phyloP scores from a whole-genome alignment of 2,113 vertebrate genomes.

The Isichthys henryi region DNA sequence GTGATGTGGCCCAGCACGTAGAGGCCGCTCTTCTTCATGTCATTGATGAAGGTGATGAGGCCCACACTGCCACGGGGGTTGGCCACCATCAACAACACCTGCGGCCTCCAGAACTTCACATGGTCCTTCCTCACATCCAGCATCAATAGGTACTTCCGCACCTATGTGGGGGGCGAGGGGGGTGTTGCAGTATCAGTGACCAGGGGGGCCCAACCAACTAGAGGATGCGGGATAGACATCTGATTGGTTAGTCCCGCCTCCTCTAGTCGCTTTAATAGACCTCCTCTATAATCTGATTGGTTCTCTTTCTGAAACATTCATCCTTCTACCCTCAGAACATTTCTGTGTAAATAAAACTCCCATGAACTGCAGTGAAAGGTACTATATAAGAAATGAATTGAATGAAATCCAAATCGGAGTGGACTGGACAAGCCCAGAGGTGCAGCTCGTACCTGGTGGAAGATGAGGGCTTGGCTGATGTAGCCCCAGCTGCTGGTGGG shows the following conservation, averaged over 20 bases:
- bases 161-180: slow-evolving; percentile 53
- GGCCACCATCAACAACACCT: slow-evolving; percentile 89
- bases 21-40: slow-evolving; percentile 94
- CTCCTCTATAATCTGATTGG: too few species aligned
- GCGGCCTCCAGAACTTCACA: slow-evolving; percentile 94
- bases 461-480: slow-evolving; percentile 87
- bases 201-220: too few species aligned
- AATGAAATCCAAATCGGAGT: not conserved
- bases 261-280: too few species aligned
- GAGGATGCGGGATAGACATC: too few species aligned
- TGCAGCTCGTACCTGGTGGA: slow-evolving; percentile 70
- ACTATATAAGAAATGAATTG: not conserved
- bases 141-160: slow-evolving; percentile 91
- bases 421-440: not conserved
- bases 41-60: slow-evolving; percentile 86
- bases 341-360: too few species aligned
- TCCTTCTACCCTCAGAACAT: too few species aligned
- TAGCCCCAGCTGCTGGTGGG: slow-evolving; percentile 87
- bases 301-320: too few species aligned
- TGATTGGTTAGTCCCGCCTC: too few species aligned
- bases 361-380: not conserved
- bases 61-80: slow-evolving; percentile 76
- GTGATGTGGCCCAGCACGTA: slow-evolving; percentile 89
- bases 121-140: slow-evolving; percentile 94
- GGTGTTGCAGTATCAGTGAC: not conserved